Evolutionary conservation across 2,113 vertebrate species (phyloP), one percentile per base, ranked within the genome.

Genomic region (Tetraodon nigroviridis): DNA sequence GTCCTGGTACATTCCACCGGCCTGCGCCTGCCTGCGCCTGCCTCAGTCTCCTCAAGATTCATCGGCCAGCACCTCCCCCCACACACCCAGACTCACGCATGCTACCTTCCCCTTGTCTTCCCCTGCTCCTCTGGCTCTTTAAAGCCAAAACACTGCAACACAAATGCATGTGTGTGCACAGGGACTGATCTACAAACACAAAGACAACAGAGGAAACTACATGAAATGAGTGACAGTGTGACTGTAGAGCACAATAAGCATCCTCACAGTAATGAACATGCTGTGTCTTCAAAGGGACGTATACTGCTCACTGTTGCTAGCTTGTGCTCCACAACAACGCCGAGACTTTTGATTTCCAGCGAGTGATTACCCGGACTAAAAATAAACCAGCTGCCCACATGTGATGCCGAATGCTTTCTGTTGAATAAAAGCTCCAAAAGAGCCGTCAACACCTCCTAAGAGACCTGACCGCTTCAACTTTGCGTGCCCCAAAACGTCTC

Each of bases 401-500:
- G 17, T 51, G n/a, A 70, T 17, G 52, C 79, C 69, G 74, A 40
- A 16, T 58, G 47, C 42, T 48, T 69, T 63, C 61, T 67, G 58
- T 24, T 40, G 60, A 74, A 70, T 76, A 76, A 76, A 84, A 71
- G 71, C 76, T 84, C 84, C 86, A 78, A 84, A 78, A 69, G 62
- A 81, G 62, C 71, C 78, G 71, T 81, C 82, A 80, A 61, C 71
- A 10, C 84, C 56, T 76, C 71, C 78, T 73, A 67, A 63, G 5
- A 79, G 73, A 65, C 67, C 66, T 56, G 56, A 61, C 79, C 68
- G 78, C 71, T 81, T 77, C 75, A 67, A 86, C 74, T 61, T 61
- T 75, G 50, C 50, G 22, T 51, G 83, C 83, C 78, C 74, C 55
- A 64, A 83, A 78, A 86, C 82, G 83, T 87, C 82, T 86, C 67